phyloP scores from a whole-genome alignment of 2,113 vertebrate genomes.

The Pituophis catenifer region DNA sequence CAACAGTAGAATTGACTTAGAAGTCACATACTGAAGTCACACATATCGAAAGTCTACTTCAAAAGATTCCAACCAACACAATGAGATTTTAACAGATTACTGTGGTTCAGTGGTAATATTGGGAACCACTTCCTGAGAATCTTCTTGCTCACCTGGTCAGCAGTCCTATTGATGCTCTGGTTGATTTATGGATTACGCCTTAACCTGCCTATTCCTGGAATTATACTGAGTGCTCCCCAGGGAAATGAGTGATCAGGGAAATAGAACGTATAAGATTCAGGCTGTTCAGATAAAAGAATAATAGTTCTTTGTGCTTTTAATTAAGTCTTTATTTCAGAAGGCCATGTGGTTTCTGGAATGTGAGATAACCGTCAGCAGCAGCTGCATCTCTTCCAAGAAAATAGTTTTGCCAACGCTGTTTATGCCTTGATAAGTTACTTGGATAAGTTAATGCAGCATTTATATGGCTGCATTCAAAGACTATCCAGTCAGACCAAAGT shows the following conservation, averaged over 20 bases:
- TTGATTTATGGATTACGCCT: neutral
- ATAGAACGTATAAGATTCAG: neutral
- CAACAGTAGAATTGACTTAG: neutral
- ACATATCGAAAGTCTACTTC: neutral
- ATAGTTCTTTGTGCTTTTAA: neutral
- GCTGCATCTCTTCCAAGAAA: neutral
- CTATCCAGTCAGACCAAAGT: neutral
- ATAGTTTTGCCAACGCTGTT: neutral
- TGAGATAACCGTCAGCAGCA: neutral
- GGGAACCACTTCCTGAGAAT: neutral
- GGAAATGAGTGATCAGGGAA: neutral
- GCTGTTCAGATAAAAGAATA: neutral
- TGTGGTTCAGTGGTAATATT: neutral
- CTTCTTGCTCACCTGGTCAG: neutral
- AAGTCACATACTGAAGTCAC: neutral
- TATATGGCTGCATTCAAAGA: neutral
- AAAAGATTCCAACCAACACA: neutral
- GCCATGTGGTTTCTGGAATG: neutral
- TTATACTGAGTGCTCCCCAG: too few relatives aligned
- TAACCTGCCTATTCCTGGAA: neutral
- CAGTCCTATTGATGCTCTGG: neutral
- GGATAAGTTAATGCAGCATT: neutral
- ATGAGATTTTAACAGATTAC: neutral
- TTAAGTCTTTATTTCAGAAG: neutral
- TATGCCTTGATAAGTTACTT: neutral